Base-by-base conservation (phyloP, 2,797 vertebrate genomes). In the Pangasius larnaudii region DNA sequence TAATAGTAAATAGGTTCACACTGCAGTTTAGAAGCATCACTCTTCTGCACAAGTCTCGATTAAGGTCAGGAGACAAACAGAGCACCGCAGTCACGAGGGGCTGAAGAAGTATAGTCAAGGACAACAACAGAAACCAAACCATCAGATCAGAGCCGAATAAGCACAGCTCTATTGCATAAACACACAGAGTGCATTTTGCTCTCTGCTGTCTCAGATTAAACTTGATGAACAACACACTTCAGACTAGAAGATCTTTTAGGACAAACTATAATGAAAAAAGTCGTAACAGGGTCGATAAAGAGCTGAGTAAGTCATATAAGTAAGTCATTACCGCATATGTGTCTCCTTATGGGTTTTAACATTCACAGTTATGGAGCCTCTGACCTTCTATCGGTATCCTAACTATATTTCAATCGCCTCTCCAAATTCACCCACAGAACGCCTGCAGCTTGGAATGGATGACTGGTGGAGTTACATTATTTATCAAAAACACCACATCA, bases 401-500 rank as follows among this genome's bases (percentile, higher is more conserved):
- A 79, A 83, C 19, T 56, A 49, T 79, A 84, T 86, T 89, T 87
- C 2, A 80, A 84, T 39, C 5, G 10, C 33, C 36, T 59, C n/a
- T 63, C 27, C 39, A 67, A 19, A 16, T 42, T 82, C 75, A 36
- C 22, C 72, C 71, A 58, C 30, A 49, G 78, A 75, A 81, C 14
- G 56, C 39, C 59, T 58, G 63, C 39, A 61, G 88, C 75, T 69
- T 78, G 27, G 7, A 56, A 79, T 71, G 67, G 49, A 75, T 56
- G 53, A 80, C 46, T n/a, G 24, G 71, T 69, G 49, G 85, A 27
- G 69, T 9, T 88, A 78, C 84, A 85, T 91, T 86, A 90, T 89
- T 89, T 58, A 91, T 91, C 72, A 86, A 81, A 87, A 88, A 84
- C 71, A 86, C 63, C 71, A 30, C 58, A 59, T 49, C 78, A 78